phyloP scores from a whole-genome alignment of 2,113 vertebrate genomes.

The Noturus placidus region DNA sequence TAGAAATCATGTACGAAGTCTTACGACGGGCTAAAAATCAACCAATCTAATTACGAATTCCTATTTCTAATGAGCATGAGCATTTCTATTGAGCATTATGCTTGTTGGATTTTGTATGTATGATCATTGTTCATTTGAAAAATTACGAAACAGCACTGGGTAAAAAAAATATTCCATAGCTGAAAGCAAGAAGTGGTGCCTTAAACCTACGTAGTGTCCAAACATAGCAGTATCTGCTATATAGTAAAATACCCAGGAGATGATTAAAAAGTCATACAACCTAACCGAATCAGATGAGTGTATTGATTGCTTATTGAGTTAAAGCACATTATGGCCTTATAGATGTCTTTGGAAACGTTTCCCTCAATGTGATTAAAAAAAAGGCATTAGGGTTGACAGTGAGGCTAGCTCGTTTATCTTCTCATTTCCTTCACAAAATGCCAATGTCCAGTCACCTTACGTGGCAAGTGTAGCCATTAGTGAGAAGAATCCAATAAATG shows the following conservation, averaged over 20 bases:
- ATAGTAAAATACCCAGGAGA: not conserved
- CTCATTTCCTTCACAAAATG: constrained; percentile 6
- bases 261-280: not conserved
- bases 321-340: not conserved
- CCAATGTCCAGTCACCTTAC: constrained; percentile 8
- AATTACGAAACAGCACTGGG: not conserved
- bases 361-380: constrained; percentile 1
- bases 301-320: constrained; percentile 35
- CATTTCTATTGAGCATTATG: not conserved
- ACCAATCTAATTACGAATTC: not conserved
- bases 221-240: not conserved
- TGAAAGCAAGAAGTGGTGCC: not conserved
- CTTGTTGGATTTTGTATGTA: not conserved
- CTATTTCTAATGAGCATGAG: not conserved
- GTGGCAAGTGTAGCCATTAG: constrained; percentile 19
- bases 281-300: not conserved
- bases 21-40: not conserved
- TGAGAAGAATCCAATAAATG: constrained; percentile 30
- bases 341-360: not conserved
- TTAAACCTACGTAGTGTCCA: not conserved
- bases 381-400: not conserved
- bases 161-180: not conserved
- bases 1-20: not conserved
- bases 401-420: constrained; percentile 17
- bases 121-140: not conserved